phyloP scores from a whole-genome alignment of 1,140 invertebrate species.

The Scaptomyza pallida region DNA sequence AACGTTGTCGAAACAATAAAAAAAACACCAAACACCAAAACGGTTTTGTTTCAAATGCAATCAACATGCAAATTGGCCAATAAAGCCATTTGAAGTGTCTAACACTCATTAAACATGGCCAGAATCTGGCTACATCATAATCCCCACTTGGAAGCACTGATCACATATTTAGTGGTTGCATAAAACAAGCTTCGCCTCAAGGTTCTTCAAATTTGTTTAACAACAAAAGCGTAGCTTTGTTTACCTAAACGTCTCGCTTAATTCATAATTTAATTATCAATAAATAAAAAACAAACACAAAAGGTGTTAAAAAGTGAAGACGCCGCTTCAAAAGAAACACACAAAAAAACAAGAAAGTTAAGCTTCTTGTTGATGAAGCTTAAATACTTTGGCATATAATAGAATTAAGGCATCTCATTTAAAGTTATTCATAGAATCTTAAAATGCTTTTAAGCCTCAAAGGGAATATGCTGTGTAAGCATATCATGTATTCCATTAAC shows the following conservation, averaged over 20 bases:
- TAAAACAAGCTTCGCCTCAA: conserved; percentile 29
- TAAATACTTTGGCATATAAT: neutral
- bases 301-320: conserved; percentile 57
- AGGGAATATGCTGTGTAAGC: neutral
- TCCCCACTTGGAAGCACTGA: conserved; percentile 42
- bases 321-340: conserved; percentile 20
- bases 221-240: conserved; percentile 38
- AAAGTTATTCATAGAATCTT: too few species aligned
- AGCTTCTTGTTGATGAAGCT: neutral
- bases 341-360: neutral
- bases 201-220: conserved; percentile 28
- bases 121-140: conserved; percentile 36
- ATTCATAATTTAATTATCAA: conserved; percentile 56
- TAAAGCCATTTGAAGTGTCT: conserved; percentile 42
- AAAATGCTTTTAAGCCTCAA: too few species aligned
- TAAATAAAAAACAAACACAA: conserved; percentile 28
- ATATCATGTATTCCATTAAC: neutral
- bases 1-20: neutral
- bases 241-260: conserved; percentile 48
- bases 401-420: neutral
- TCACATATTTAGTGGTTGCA: conserved; percentile 55
- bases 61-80: conserved; percentile 73
- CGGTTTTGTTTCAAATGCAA: conserved; percentile 43
- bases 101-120: conserved; percentile 39
- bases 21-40: conserved; percentile 42